These are phyloP conservation scores for Telmatherina bonti DNA, from an alignment of 2,797 vertebrate genomes.

Conservation along the genomic window DNA sequence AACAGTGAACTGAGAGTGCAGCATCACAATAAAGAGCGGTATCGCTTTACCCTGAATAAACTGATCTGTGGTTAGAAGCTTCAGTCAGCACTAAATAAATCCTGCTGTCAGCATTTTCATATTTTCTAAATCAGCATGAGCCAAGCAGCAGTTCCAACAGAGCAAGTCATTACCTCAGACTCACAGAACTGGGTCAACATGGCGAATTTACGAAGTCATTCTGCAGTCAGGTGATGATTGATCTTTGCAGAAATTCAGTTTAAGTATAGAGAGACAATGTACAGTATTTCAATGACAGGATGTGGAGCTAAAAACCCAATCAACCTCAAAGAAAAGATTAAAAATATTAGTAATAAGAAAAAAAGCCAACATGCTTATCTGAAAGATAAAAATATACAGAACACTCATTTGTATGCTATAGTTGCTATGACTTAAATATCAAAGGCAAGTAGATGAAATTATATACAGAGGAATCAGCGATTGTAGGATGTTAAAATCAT, in stretches of 20 bases:
- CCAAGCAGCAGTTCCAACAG: background rate
- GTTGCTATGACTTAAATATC: background rate
- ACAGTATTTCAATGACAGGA: background rate
- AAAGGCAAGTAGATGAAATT: background rate
- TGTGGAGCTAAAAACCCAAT: background rate
- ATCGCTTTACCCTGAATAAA: background rate
- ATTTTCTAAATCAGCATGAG: background rate
- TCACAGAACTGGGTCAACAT: background rate
- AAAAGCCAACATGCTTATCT: background rate
- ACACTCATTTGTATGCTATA: too few species aligned
- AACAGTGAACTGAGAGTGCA: background rate
- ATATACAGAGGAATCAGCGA: background rate
- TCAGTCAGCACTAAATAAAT: background rate
- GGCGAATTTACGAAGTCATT: too few species aligned
- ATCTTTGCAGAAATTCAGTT: background rate
- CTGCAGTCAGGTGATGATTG: background rate
- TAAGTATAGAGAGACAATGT: background rate
- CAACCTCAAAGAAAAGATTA: background rate
- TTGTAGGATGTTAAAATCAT: background rate
- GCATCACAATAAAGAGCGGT: background rate
- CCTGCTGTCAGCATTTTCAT: background rate
- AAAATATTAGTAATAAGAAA: background rate
- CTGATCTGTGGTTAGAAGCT: background rate
- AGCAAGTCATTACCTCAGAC: background rate
- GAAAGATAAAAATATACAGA: background rate